A percentile compares a stretch with the other conserved stretches of the same genome.
phyloP scores from a whole-genome alignment of 2,113 vertebrate species.

The Otus sunia region DNA sequence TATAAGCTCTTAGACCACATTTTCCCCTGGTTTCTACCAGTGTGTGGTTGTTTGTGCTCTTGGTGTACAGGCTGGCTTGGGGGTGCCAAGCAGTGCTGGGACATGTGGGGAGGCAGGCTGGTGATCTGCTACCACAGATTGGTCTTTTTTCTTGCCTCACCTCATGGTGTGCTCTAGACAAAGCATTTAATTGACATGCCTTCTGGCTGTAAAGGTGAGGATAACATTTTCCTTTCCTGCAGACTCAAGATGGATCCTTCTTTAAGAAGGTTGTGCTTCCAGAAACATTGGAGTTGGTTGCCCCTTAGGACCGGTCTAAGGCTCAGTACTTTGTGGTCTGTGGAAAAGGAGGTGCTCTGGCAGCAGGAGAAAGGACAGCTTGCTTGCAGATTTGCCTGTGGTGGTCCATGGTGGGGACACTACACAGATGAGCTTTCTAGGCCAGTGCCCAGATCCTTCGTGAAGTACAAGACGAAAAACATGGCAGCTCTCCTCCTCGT shows the following conservation, averaged over 20 bases:
- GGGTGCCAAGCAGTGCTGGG: neutral
- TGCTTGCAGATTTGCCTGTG: neutral
- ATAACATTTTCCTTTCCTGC: neutral
- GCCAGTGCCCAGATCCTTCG: neutral
- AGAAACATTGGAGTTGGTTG: neutral
- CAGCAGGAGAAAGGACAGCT: neutral
- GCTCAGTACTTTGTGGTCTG: neutral
- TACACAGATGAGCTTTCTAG: neutral
- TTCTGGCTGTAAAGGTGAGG: neutral
- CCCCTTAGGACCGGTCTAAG: neutral
- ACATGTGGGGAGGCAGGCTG: neutral
- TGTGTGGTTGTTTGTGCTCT: neutral
- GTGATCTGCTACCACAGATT: neutral
- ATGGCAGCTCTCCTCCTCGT: neutral
- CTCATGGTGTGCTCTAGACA: neutral
- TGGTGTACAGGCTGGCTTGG: neutral
- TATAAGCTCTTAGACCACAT: neutral
- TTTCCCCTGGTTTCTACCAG: neutral
- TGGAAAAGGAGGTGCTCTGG: neutral
- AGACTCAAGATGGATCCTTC: neutral
- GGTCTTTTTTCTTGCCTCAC: neutral
- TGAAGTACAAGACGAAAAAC: neutral
- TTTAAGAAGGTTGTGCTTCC: neutral
- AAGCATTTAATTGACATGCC: neutral
- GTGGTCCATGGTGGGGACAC: too few species aligned